Percentiles rank a stretch among this genome's conserved stretches.
Conservation (phyloP, 2,797 vertebrate genomes). For the Paedocypris micromegethes region DNA sequence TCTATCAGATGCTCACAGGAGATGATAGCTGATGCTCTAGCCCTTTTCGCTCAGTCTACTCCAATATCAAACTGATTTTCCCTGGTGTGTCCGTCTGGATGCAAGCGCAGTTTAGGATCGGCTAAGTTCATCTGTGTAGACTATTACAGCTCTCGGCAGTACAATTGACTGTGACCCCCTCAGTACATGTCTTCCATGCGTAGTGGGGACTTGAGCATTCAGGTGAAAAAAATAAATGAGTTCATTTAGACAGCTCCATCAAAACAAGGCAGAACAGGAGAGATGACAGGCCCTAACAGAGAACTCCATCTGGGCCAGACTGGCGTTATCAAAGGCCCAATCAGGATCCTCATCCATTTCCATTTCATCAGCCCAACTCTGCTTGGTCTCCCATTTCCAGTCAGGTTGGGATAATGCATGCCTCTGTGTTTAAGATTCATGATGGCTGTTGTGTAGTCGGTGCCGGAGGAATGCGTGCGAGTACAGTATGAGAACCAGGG, state of each 20-base stretch:
- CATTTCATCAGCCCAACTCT: slow-evolving; percentile 37
- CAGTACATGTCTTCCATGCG: slow-evolving; percentile 6
- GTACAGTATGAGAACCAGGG: slow-evolving; percentile 47
- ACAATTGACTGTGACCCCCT: slow-evolving; percentile 48
- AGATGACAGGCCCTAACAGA: slow-evolving; percentile 44
- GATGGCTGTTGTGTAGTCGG: slow-evolving; percentile 35
- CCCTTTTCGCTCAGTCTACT: slow-evolving; percentile 14
- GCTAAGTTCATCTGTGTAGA: slow-evolving; percentile 41
- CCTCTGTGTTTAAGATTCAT: slow-evolving; percentile 45
- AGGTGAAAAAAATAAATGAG: slow-evolving; percentile 51
- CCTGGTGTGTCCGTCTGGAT: not conserved
- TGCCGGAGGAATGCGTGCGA: slow-evolving; percentile 43
- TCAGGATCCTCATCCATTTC: slow-evolving; percentile 40
- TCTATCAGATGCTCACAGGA: slow-evolving; percentile 44
- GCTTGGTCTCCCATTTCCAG: slow-evolving; percentile 22
- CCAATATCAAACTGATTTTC: slow-evolving; percentile 43
- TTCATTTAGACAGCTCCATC: slow-evolving; percentile 53
- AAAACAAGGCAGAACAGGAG: slow-evolving; percentile 34
- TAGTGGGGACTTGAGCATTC: slow-evolving; percentile 24
- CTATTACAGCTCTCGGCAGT: slow-evolving; percentile 43
- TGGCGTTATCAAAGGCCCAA: slow-evolving; percentile 42
- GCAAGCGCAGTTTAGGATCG: slow-evolving; percentile 39
- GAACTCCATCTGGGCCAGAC: slow-evolving; percentile 44
- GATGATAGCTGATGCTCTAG: slow-evolving; percentile 37
- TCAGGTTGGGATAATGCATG: slow-evolving; percentile 30